These are phyloP conservation scores for Conops quadrifasciatus DNA, from an alignment of 2,888 invertebrate species.

Conservation along the genomic window DNA sequence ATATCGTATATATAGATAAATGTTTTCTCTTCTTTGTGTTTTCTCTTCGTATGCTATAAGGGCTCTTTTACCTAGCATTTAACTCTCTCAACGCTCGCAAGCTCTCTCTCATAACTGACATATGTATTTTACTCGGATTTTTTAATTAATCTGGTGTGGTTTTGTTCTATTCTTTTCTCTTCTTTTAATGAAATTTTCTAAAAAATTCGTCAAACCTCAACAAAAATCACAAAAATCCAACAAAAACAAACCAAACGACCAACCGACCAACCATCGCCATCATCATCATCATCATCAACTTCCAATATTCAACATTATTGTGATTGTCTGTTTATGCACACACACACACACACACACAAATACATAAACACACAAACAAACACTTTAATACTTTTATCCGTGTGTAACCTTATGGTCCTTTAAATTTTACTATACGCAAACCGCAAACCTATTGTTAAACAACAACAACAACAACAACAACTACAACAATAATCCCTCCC, in stretches of 20 bases:
- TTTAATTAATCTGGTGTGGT: slow-evolving; percentile 41
- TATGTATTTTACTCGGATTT: too few species aligned
- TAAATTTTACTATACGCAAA: background rate
- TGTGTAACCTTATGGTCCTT: background rate
- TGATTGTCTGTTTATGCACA: background rate
- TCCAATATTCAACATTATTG: background rate
- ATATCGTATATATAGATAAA: too few species aligned
- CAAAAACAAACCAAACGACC: slow-evolving; percentile 14
- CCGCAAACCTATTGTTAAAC: background rate
- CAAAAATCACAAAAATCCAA: slow-evolving; percentile 26
- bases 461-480: slow-evolving; percentile 14
- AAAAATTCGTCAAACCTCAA: slow-evolving; percentile 19
- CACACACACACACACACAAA: slow-evolving; percentile 24
- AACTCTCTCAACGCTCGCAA: too few species aligned
- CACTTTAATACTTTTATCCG: background rate
- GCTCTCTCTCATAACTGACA: too few species aligned
- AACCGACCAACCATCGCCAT: slow-evolving; percentile 17
- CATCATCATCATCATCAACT: background rate
- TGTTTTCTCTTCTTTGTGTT: too few species aligned
- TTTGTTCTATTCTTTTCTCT: slow-evolving; percentile 36
- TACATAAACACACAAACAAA: slow-evolving; percentile 16
- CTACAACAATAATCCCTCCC: too few species aligned
- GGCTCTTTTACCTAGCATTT: too few species aligned
- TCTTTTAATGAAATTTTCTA: slow-evolving; percentile 28
- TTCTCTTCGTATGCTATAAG: too few species aligned